Base-by-base conservation (phyloP, 2,888 invertebrate species). In the Polyommatus icarus region DNA sequence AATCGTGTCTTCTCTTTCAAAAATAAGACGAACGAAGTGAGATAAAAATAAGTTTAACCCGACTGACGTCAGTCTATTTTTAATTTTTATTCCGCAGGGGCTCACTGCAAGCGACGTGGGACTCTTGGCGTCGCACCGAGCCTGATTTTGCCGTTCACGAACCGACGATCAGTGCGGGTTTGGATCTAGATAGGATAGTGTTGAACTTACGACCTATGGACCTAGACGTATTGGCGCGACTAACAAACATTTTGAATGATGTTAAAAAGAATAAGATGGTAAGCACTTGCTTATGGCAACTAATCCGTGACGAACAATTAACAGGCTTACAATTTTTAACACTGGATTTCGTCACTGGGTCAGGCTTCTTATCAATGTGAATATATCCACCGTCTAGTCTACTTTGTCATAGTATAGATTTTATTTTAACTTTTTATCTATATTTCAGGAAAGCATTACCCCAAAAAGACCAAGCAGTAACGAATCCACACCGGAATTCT, bases 121-220 rank as follows among this genome's bases (percentile, higher is more conserved):
- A 92, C 76, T 83, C 88, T 7, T 92, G 93, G 91, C 86, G 89
- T 0, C 88, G 88, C 15, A 83, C 83, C 0, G 91, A 91, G 73
- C 85, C 86, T 0, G 87, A 86, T 0, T 6, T 78, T 0, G 76
- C 82, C 0, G 82, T 85, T 0, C 82, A 78, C 3, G 85, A 87
- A 40, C 90, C 92, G 0, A 81, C 83, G 0, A 79, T 90, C 2
- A 83, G 84, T 4, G 67, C 86, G 5, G 79, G 82, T 20, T 0
- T 91, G 0, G 90, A 91, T 57, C 32, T 89, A 0, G 92, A 92
- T 80, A 82, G 83, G 12, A 79, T 89, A 3, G 82, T 80, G 0
- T 3, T 90, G 0, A 91, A 92, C 80, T 8, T 90, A 10, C 84
- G 90, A 0, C 92, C 93, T 0, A 36, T 29, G 0, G 91, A 92